Evolutionary conservation across 2,797 vertebrate genomes (phyloP), one percentile per base, ranked within the genome.

Genomic region (Anniella stebbinsi): DNA sequence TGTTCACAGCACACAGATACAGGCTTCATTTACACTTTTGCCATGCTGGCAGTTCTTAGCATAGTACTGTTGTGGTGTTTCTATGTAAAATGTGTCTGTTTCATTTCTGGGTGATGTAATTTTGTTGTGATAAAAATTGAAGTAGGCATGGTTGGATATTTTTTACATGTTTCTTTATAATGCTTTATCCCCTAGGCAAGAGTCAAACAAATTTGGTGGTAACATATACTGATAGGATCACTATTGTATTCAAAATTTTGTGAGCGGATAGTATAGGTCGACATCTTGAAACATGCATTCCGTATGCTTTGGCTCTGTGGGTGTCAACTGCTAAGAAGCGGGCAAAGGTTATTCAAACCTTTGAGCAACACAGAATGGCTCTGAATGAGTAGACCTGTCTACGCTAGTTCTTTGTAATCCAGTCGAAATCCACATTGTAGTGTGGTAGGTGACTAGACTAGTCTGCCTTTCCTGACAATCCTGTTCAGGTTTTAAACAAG

Each of bases 1-100:
- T 91, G 90, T 97, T 97, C 96, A 82, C 96, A 97, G 97, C 96
- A 41, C 94, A 96, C 89, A 92, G 78, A 17, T 93, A 91, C 94
- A 95, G 96, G 93, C 91, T 88, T 94, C 78, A 70, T 95, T 94
- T 94, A 82, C 86, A 38, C 92, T 93, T 91, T 92, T 92, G 92
- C 93, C 48, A 85, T 92, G 77, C 48, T 87, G 90, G 89, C 94
- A 95, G 90, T 87, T 91, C 82, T 93, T 94, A 94, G 94, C 93
- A 60, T 60, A 18, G 92, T 84, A 33, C 66, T 87, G 67, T 92
- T 95, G 54, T 94, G 93, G 80, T 87, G 80, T 77, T 82, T 92
- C 80, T 92, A 82, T 90, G 88, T 96, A 86, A 89, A 81, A 0
- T 84, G 89, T 89, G 85, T 80, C 82, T 92, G 69, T 94, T 94